Base-by-base conservation (phyloP, 2,113 vertebrate species). In the Gobiocypris rarus region DNA sequence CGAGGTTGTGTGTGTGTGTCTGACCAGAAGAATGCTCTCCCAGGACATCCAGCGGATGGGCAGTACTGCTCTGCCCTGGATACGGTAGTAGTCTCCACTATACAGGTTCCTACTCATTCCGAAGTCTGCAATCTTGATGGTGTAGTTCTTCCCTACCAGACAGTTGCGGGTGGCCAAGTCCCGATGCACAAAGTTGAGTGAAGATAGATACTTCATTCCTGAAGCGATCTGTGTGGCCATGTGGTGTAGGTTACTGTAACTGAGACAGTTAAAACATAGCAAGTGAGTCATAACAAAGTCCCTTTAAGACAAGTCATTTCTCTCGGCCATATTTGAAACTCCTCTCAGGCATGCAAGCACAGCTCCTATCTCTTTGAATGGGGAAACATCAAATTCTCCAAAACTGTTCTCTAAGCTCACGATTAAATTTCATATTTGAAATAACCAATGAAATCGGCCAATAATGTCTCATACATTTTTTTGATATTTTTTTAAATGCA, bases 21-120 rank as follows among this genome's bases (percentile, higher is more conserved):
- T 83, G 83, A 99, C 98, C 96, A 99, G 92, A 82, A 99, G 92
- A 86, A 99, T 98, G 94, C 98, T 99, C 89, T 99, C 98, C 98
- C 98, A 99, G 13, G 98, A 99, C 98, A 99, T 99, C 98, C 98
- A 99, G 87, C 98, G 97, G 85, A 99, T 99, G 1, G 98, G 98
- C 45, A 99, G 96, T 45, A 99, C 98, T 0, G 98, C 98, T 11
- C 98, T 92, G 31, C 98, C 98, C 91, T 99, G 98, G 92, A 99
- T 99, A 83, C 98, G 95, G 91, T 99, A 99, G 90, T 99, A 99
- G 89, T 99, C 98, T 6, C 98, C 96, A 0, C 97, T 99, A 92
- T 99, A 99, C 81, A 99, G 94, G 88, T 99, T 99, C 38, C 98
- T 95, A 93, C 98, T 99, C 98, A 99, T 99, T 69, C 98, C 98